Evolutionary conservation across 2,888 invertebrate species (phyloP), one percentile per base, ranked within the genome.

Genomic region (Bugula neritina): DNA sequence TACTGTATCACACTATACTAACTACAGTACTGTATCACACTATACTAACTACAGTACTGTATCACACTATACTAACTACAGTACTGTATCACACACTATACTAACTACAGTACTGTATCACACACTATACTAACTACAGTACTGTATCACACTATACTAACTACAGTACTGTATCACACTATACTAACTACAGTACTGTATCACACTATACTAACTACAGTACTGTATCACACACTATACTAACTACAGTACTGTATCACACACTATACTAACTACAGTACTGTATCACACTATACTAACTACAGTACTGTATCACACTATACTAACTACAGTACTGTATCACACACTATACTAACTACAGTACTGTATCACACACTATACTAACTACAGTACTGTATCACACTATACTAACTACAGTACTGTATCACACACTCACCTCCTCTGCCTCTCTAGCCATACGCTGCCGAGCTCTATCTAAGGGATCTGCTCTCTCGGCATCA

Each of bases 401-500:
- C 43, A 43, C 43, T 43, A 5, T 43, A 43, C 17, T 10, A 10
- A 43, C 10, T 43, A 43, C 5, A 17, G 43, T 43, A 43, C 17
- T 43, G 17, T 43, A 43, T 5, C 43, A 17, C 17, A 17, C 57
- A 57, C 21, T 13, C 27, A 63, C 63, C 63, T 63, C 63, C 31
- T 63, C 63, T 31, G 63, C 63, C 63, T 63, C 63, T 63, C 27
- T 2, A 63, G 63, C 63, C 63, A 63, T 63, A 27, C 63, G 27
- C 31, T 63, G 29, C 31, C 63, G 21, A 31, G 63, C 63, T 63
- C 31, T 63, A 27, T 63, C 63, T n/a, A 63, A n/a, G 13, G 27
- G 31, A 31, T 63, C 63, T 34, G 63, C 3, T 31, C 63, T 21
- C 34, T 63, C 63, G 5, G 13, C 27, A 3, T n/a, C 31, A 3